Percentiles rank a stretch among this genome's conserved stretches.
Conservation (phyloP, 2,888 invertebrate genomes). For the Noctua janthe region DNA sequence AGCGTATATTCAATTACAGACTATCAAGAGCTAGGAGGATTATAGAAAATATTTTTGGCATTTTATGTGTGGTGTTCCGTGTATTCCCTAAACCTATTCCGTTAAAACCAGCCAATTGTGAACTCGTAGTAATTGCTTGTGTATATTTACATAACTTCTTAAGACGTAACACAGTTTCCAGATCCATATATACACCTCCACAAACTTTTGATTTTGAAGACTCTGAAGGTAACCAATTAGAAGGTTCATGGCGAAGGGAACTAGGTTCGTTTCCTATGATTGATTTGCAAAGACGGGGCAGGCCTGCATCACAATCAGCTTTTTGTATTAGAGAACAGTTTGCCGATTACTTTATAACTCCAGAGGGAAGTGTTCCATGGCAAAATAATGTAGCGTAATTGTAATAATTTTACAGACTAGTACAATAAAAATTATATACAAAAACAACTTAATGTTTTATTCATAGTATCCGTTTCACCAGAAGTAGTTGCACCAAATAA, state of each 20-base stretch:
- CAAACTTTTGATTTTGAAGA: too few relatives aligned
- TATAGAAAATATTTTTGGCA: too few relatives aligned
- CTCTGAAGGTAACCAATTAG: not conserved
- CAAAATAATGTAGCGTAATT: slow-evolving; percentile 18
- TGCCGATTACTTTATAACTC: slow-evolving; percentile 62
- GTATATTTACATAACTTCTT: too few relatives aligned
- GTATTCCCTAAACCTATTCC: too few relatives aligned
- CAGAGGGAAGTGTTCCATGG: slow-evolving; percentile 61
- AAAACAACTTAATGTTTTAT: slow-evolving; percentile 16
- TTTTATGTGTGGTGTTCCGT: too few relatives aligned
- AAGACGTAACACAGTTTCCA: too few relatives aligned
- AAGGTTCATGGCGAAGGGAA: slow-evolving; percentile 60
- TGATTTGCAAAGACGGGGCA: slow-evolving; percentile 57
- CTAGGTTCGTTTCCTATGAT: slow-evolving; percentile 49
- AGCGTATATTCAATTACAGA: too few relatives aligned
- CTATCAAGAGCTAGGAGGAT: too few relatives aligned
- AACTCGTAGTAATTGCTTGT: too few relatives aligned
- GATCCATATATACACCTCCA: too few relatives aligned
- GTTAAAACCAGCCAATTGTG: too few relatives aligned
- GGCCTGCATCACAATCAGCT: slow-evolving; percentile 60
- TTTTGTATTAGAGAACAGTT: slow-evolving; percentile 61
- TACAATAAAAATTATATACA: slow-evolving; percentile 54
- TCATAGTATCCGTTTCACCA: slow-evolving; percentile 13
- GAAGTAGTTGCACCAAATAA: slow-evolving; percentile 55
- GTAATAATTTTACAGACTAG: slow-evolving; percentile 4